These are phyloP conservation scores for Drosophila biarmipes DNA, from an alignment of 1,140 invertebrate genomes.

Conservation along the genomic window DNA sequence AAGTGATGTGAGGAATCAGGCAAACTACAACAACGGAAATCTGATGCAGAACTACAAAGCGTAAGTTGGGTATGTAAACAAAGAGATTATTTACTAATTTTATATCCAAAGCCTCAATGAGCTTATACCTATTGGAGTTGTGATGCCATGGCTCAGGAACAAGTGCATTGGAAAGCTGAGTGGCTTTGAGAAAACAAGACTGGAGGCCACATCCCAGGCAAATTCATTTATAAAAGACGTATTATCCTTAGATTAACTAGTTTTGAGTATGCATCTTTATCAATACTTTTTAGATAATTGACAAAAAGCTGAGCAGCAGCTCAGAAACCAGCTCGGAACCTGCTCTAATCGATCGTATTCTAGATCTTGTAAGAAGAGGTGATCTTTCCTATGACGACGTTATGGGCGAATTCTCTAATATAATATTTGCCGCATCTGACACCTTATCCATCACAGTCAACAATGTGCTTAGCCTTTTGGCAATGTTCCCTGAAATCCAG, in stretches of 20 bases:
- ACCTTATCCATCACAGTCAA: neutral
- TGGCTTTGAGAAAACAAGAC: neutral
- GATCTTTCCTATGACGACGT: neutral
- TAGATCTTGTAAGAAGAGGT: neutral
- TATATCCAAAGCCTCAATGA: neutral
- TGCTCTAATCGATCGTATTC: neutral
- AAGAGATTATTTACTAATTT: neutral
- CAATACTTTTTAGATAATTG: neutral
- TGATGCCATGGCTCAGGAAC: neutral
- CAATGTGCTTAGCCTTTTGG: neutral
- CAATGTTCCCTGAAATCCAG: neutral
- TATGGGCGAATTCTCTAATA: neutral
- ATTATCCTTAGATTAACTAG: neutral
- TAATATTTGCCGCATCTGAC: neutral
- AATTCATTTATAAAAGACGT: neutral
- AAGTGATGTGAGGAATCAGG: neutral
- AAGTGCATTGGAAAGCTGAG: neutral
- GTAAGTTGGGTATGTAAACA: too few species aligned
- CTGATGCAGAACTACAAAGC: neutral
- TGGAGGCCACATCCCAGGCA: neutral
- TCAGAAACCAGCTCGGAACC: neutral
- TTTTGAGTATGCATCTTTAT: neutral
- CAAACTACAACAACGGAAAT: neutral
- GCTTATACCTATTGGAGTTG: neutral
- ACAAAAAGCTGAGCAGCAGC: neutral